Percentiles rank a stretch among this genome's conserved stretches.
Conservation (phyloP, 2,888 invertebrate species). For the Alloplasta piceator region DNA sequence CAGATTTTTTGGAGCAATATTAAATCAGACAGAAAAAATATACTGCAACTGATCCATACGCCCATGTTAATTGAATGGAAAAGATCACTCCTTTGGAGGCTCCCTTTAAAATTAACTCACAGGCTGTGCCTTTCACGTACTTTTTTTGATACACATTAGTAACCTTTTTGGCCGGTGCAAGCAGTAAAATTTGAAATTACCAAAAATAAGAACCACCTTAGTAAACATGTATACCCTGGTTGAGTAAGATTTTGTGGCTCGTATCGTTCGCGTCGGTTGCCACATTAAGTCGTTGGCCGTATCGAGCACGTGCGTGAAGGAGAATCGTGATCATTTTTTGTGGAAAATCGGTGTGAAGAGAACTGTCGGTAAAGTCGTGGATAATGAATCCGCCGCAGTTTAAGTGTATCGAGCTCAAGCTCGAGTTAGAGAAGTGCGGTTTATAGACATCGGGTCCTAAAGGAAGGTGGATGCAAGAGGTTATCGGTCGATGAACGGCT, state of each 20-base stretch:
- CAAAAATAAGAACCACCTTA: too few relatives aligned
- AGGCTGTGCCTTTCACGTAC: too few relatives aligned
- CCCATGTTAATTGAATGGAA: too few relatives aligned
- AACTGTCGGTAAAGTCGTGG: neutral
- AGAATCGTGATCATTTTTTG: neutral
- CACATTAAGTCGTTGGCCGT: neutral
- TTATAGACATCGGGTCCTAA: neutral
- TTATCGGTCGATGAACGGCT: neutral
- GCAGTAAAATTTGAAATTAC: too few relatives aligned
- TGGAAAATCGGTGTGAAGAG: neutral
- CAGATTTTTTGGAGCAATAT: too few relatives aligned
- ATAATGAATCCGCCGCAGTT: neutral
- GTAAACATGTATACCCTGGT: neutral
- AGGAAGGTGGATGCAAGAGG: neutral
- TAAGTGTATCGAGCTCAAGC: neutral
- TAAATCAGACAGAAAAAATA: too few relatives aligned
- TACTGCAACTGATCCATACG: too few relatives aligned
- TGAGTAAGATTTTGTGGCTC: neutral
- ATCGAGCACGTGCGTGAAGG: neutral
- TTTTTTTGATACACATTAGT: too few relatives aligned
- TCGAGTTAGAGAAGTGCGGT: neutral
- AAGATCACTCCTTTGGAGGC: too few relatives aligned
- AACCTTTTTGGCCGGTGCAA: too few relatives aligned
- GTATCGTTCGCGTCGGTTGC: neutral
- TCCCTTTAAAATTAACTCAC: too few relatives aligned